A percentile compares a stretch with the other conserved stretches of the same genome.
Conservation (phyloP, 2,113 vertebrate genomes). For the Genyomyrus donnyi region DNA sequence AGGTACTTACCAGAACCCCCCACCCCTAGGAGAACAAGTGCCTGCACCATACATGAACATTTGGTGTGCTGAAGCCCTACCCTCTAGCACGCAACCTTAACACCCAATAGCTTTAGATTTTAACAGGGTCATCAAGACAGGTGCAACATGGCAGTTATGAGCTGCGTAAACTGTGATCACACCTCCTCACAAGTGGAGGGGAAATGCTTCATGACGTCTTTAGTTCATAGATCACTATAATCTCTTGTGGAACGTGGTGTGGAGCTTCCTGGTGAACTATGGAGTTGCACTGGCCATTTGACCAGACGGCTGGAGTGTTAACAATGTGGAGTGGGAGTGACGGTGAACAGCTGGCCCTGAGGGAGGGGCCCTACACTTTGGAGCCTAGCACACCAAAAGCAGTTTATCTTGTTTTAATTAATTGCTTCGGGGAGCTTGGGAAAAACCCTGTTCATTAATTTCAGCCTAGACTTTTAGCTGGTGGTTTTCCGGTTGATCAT, state of each 20-base stretch:
- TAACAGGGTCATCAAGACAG: neutral
- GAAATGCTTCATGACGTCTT: neutral
- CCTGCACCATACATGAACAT: neutral
- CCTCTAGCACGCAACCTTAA: neutral
- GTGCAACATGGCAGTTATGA: neutral
- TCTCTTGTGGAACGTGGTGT: neutral
- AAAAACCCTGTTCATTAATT: neutral
- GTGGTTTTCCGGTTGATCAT: conserved; percentile 7
- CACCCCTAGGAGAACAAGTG: neutral
- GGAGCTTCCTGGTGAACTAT: neutral
- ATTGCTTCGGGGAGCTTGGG: neutral
- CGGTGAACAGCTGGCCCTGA: neutral
- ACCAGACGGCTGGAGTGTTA: neutral
- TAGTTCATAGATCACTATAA: too few species aligned
- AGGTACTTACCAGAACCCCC: neutral
- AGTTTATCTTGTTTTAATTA: conserved; percentile 15
- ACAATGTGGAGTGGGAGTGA: neutral
- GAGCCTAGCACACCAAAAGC: neutral
- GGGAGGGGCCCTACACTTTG: neutral
- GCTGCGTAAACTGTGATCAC: neutral
- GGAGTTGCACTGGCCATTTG: neutral
- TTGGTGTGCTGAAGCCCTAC: neutral
- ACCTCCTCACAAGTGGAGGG: neutral
- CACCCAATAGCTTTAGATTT: neutral
- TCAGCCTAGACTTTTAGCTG: neutral